A percentile compares a stretch with the other conserved stretches of the same genome.
These are phyloP conservation scores for Platyscapa corneri DNA, from an alignment of 1,140 invertebrate genomes.

Conservation along the genomic window DNA sequence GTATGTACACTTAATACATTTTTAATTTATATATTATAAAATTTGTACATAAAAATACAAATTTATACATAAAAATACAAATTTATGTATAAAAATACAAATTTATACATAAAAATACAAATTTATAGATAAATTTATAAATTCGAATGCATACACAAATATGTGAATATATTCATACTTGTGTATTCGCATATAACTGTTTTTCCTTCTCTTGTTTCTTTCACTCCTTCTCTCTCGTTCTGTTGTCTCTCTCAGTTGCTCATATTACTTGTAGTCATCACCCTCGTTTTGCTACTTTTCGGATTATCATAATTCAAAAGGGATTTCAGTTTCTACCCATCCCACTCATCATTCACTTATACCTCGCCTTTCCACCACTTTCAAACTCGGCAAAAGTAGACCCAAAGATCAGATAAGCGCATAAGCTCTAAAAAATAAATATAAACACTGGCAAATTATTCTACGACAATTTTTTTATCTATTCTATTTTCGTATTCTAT, in stretches of 20 bases:
- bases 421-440: conserved; percentile 48
- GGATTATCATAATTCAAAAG: conserved; percentile 52
- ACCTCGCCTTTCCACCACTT: background rate
- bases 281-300: conserved; percentile 40
- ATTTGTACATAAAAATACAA: too few relatives aligned
- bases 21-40: too few relatives aligned
- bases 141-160: too few relatives aligned
- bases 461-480: conserved; percentile 35
- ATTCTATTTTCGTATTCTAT: too few relatives aligned
- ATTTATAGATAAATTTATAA: too few relatives aligned
- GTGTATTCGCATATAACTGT: too few relatives aligned
- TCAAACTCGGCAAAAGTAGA: conserved; percentile 2
- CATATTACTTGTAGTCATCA: conserved; percentile 12
- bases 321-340: conserved; percentile 28
- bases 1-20: too few relatives aligned
- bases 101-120: too few relatives aligned
- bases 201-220: background rate
- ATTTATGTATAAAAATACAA: too few relatives aligned
- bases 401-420: conserved; percentile 39
- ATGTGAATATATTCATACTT: too few relatives aligned
- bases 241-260: background rate
- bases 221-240: background rate
- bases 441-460: conserved; percentile 49
- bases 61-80: too few relatives aligned
- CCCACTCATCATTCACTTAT: conserved; percentile 8